phyloP scores from a whole-genome alignment of 2,888 invertebrate genomes.

The Drosophila putrida region DNA sequence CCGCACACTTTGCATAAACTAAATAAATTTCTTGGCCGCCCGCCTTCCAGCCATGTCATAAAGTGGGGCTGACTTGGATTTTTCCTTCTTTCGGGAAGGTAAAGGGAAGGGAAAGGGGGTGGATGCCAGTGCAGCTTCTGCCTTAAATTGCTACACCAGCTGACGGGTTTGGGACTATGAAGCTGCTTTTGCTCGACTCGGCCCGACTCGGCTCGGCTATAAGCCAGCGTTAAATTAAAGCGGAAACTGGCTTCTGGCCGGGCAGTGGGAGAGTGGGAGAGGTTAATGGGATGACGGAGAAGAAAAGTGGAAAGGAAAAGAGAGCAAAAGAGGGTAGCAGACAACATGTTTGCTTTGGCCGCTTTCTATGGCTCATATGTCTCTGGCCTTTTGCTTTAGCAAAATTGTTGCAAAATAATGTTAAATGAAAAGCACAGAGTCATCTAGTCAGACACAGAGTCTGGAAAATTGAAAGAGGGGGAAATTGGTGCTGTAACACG shows the following conservation, averaged over 20 bases:
- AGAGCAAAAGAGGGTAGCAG: conserved; percentile 3
- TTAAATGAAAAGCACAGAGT: conserved; percentile 81
- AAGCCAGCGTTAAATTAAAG: conserved; percentile 78
- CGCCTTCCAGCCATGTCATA: conserved; percentile 52
- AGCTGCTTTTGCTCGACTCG: conserved; percentile 12
- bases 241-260: conserved; percentile 69
- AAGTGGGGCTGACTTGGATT: conserved; percentile 55
- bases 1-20: conserved; percentile 74
- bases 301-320: not conserved
- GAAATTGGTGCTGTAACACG: conserved; percentile 13
- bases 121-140: conserved; percentile 56
- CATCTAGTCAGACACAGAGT: conserved; percentile 56
- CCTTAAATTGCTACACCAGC: conserved; percentile 69
- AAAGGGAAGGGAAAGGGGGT: not conserved
- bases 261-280: conserved; percentile 15
- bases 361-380: conserved; percentile 65
- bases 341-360: conserved; percentile 68
- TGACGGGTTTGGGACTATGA: conserved; percentile 46
- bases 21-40: conserved; percentile 68
- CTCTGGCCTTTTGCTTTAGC: conserved; percentile 27
- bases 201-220: conserved; percentile 8
- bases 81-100: conserved; percentile 13
- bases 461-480: not conserved
- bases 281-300: conserved; percentile 23
- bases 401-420: conserved; percentile 79